Conservation (phyloP, 2,888 invertebrate genomes). For the Drosophila algonquin region DNA sequence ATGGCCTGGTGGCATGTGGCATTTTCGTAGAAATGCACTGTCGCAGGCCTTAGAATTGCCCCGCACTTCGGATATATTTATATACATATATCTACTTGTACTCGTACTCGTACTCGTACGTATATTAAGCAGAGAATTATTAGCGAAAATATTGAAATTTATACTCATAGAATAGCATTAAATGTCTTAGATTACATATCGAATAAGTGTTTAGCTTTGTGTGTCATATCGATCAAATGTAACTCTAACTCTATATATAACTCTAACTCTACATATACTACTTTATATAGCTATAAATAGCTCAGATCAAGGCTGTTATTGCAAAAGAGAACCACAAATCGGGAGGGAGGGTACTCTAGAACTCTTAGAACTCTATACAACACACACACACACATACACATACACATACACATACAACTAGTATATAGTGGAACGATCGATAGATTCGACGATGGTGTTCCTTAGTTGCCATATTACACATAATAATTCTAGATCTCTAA, state of each 20-base stretch:
- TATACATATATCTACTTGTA: slow-evolving; percentile 12
- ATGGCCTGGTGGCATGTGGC: slow-evolving; percentile 36
- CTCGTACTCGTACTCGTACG: not conserved
- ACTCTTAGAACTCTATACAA: slow-evolving; percentile 45
- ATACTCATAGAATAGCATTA: slow-evolving; percentile 60
- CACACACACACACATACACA: not conserved
- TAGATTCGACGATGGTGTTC: slow-evolving; percentile 25
- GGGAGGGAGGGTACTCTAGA: slow-evolving; percentile 15
- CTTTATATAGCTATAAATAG: slow-evolving; percentile 20
- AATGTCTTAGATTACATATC: slow-evolving; percentile 68
- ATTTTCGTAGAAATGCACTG: slow-evolving; percentile 60
- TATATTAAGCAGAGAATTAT: slow-evolving; percentile 14
- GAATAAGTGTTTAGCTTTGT: slow-evolving; percentile 55
- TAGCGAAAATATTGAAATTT: slow-evolving; percentile 47
- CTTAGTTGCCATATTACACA: slow-evolving; percentile 52
- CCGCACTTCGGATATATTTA: slow-evolving; percentile 8
- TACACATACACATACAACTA: slow-evolving; percentile 41
- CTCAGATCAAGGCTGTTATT: slow-evolving; percentile 58
- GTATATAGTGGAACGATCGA: slow-evolving; percentile 51
- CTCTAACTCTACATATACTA: slow-evolving; percentile 27
- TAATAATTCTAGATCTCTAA: slow-evolving; percentile 52
- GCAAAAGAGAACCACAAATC: slow-evolving; percentile 30
- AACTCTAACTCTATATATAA: slow-evolving; percentile 53
- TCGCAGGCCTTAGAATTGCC: slow-evolving; percentile 48
- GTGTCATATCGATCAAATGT: slow-evolving; percentile 56